Percentiles rank a stretch among this genome's conserved stretches.
Evolutionary conservation across 2,113 vertebrate genomes (phyloP).

Genomic region (Alligator mississippiensis): DNA sequence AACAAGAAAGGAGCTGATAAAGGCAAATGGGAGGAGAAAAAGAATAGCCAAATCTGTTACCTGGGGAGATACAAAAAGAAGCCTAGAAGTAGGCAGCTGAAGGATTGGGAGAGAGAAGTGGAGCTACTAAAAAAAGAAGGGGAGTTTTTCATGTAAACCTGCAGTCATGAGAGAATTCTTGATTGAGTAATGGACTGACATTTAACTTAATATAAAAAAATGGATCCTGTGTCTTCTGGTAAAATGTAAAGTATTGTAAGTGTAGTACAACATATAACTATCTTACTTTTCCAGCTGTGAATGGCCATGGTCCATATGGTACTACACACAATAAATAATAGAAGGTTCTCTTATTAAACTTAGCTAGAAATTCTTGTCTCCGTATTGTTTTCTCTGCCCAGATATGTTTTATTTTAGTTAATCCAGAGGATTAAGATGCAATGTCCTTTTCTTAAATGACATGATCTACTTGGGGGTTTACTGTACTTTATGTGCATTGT

Average conservation of each 20-base stretch:
- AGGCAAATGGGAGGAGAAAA: background rate
- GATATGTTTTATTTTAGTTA: constrained; percentile 65
- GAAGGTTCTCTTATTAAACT: background rate
- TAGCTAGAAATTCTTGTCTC: constrained; percentile 28
- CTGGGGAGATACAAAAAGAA: background rate
- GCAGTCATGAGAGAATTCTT: background rate
- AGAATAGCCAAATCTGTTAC: background rate
- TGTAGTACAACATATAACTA: background rate
- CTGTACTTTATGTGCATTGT: constrained; percentile 57
- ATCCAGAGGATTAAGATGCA: constrained; percentile 50
- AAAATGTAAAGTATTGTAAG: background rate
- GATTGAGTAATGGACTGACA: background rate
- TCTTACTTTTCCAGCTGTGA: background rate
- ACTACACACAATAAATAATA: constrained; percentile 6
- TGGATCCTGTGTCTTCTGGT: background rate
- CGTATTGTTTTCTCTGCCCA: constrained; percentile 57
- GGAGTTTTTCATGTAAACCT: background rate
- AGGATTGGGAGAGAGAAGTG: background rate
- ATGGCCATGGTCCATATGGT: constrained; percentile 1
- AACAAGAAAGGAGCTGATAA: background rate
- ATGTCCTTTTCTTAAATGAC: constrained; percentile 57
- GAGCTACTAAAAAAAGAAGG: background rate
- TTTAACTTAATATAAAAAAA: background rate
- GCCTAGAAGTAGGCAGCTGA: background rate
- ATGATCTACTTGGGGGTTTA: constrained; percentile 41